These are phyloP conservation scores for Actinostola sp. DNA, from an alignment of 92 coral and sea anemone species.

Conservation along the genomic window DNA sequence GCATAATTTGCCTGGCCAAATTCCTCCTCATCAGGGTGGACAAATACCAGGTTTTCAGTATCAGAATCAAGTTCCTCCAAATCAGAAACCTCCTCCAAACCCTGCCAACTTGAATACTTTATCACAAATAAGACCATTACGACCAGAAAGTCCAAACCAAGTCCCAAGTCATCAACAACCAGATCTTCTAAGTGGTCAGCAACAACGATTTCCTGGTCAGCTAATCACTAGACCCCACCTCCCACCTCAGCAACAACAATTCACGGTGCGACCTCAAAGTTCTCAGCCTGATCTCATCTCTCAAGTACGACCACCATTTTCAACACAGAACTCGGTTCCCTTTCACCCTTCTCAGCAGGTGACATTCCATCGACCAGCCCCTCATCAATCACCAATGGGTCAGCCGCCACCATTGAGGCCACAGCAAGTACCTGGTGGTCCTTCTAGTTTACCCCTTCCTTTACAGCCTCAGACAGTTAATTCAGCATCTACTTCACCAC, in stretches of 20 bases:
- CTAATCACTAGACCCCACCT: no score
- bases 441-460: constrained; percentile 8
- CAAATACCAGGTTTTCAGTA: constrained; percentile 36
- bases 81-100: constrained; percentile 19
- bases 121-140: neutral
- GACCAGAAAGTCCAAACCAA: constrained; percentile 21
- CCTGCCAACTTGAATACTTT: constrained; percentile 11
- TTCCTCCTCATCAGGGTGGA: neutral
- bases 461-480: constrained; percentile 13
- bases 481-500: constrained; percentile 4
- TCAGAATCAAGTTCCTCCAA: constrained; percentile 32
- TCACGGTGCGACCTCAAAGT: no score
- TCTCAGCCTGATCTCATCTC: constrained; percentile 26
- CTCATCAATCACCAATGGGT: constrained; percentile 13
- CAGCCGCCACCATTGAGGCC: constrained; percentile 25
- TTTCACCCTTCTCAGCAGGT: constrained; percentile 10
- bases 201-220: constrained; percentile 25
- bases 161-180: constrained; percentile 15
- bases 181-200: constrained; percentile 17
- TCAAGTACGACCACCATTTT: constrained; percentile 19
- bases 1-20: constrained; percentile 14
- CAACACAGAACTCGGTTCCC: neutral
- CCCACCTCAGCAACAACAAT: no score
- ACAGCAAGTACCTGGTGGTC: neutral
- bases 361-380: constrained; percentile 15